A percentile compares a stretch with the other conserved stretches of the same genome.
phyloP scores from a whole-genome alignment of 2,113 vertebrate genomes.

The Merops nubicus region DNA sequence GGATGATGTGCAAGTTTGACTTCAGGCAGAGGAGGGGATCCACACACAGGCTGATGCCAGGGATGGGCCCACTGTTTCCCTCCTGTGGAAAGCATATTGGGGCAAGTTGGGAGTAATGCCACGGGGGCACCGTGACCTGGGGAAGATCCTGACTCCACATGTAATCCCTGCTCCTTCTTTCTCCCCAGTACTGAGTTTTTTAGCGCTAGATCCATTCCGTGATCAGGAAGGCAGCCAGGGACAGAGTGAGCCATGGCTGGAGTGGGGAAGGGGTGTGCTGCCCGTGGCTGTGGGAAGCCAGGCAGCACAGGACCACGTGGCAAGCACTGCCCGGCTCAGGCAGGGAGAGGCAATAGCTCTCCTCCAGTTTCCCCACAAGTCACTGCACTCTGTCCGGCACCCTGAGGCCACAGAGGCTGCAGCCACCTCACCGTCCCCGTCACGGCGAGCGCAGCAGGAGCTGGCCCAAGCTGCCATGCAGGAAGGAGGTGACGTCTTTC shows the following conservation, averaged over 20 bases:
- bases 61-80: neutral
- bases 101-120: neutral
- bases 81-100: neutral
- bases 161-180: neutral
- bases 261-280: neutral
- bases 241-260: neutral
- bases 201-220: neutral
- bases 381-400: neutral
- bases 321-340: neutral
- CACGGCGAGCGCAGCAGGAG: fast-evolving
- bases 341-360: neutral
- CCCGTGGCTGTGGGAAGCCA: neutral
- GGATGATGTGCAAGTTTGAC: neutral
- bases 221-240: neutral
- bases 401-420: fast-evolving
- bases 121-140: fast-evolving
- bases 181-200: neutral
- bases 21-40: neutral
- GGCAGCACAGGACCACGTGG: neutral
- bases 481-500: neutral
- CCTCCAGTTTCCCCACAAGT: neutral
- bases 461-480: fast-evolving
- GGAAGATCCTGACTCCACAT: neutral
- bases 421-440: neutral
- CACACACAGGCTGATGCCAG: neutral